Evolutionary conservation across 2,797 vertebrate genomes (phyloP).

Genomic region (Rhabdophis nuchalis): DNA sequence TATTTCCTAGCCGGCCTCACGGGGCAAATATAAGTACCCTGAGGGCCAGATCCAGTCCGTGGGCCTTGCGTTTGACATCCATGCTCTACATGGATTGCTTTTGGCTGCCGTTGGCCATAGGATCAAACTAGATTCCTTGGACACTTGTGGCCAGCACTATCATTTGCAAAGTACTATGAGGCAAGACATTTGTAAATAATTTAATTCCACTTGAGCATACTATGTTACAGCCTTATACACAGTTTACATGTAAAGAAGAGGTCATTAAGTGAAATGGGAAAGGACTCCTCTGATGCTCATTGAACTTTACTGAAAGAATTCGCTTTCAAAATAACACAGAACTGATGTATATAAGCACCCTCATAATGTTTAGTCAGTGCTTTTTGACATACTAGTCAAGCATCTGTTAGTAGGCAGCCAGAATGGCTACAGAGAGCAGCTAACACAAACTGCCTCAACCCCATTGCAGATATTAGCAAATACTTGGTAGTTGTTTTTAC

Average conservation of each 20-base stretch:
- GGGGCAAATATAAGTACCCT: too few species aligned
- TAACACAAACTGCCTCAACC: not conserved
- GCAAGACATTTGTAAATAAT: not conserved
- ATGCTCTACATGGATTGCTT: too few species aligned
- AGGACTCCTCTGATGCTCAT: not conserved
- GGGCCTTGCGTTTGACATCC: too few species aligned
- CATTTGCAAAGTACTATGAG: not conserved
- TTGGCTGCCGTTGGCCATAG: too few species aligned
- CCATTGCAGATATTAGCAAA: not conserved
- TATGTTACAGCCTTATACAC: not conserved
- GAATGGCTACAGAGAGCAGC: not conserved
- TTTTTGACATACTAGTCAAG: not conserved
- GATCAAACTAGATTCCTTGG: not conserved
- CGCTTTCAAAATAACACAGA: not conserved
- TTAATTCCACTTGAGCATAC: not conserved
- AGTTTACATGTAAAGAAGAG: not conserved
- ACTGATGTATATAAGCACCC: not conserved
- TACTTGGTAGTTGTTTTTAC: not conserved
- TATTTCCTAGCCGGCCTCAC: too few species aligned
- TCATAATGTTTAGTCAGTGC: not conserved
- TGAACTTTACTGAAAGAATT: not conserved
- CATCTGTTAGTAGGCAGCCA: not conserved
- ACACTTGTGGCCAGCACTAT: not conserved
- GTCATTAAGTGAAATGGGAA: not conserved
- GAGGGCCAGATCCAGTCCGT: too few species aligned